Conservation (phyloP, 2,113 vertebrate genomes). For the Rhipidura dahli region DNA sequence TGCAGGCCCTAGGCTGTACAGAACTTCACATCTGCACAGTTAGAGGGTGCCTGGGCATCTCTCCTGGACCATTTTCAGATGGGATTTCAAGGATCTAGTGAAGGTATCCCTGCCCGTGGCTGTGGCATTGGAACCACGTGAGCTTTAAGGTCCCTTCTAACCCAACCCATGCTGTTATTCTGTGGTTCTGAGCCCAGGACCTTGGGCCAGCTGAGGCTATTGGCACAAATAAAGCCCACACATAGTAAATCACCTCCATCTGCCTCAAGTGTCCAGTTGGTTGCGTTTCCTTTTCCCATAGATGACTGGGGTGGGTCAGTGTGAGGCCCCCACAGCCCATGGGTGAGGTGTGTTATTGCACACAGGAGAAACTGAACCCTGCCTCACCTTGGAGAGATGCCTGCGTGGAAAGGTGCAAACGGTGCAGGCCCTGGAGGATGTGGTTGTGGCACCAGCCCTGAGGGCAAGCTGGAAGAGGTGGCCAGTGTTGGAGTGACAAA, state of each 20-base stretch:
- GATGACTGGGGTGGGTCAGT: not conserved
- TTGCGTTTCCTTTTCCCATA: accelerated
- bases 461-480: not conserved
- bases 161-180: not conserved
- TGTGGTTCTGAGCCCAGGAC: not conserved
- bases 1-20: not conserved
- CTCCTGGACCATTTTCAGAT: not conserved
- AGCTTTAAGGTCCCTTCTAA: not conserved
- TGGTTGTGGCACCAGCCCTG: not conserved
- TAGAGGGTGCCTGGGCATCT: not conserved
- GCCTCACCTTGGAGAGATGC: not conserved
- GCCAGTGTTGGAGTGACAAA: not conserved
- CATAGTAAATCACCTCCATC: not conserved
- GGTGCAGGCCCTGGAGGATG: not conserved
- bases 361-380: not conserved
- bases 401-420: not conserved
- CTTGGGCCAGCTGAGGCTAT: not conserved
- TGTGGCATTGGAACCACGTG: not conserved
- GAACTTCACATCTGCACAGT: not conserved
- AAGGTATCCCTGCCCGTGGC: not conserved
- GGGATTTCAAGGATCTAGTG: not conserved
- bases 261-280: not conserved
- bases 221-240: not conserved
- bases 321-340: not conserved
- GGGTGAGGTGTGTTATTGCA: not conserved